Percentiles rank a stretch among this genome's conserved stretches.
Evolutionary conservation across 1,140 invertebrate species (phyloP).

Genomic region (Rhopalosiphum padi): DNA sequence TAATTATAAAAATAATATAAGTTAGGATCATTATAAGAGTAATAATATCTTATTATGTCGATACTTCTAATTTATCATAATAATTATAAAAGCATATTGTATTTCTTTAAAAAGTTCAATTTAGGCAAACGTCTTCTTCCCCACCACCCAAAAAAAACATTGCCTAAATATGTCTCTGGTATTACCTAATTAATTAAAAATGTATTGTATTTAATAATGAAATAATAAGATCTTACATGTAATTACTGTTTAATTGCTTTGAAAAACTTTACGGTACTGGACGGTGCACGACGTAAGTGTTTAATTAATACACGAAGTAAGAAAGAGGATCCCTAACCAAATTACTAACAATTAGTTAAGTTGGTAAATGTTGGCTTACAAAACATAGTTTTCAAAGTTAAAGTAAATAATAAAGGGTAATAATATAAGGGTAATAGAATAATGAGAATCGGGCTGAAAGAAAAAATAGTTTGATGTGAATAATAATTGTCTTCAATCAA

Average conservation of each 20-base stretch:
- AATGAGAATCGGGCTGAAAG: background rate
- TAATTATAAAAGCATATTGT: background rate
- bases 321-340: background rate
- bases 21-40: background rate
- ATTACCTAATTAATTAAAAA: background rate
- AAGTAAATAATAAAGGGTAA: background rate
- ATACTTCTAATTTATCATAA: background rate
- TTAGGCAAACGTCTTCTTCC: too few species aligned
- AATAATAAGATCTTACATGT: background rate
- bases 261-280: background rate
- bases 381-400: background rate
- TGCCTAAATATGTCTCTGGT: background rate
- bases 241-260: background rate
- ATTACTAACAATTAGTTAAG: background rate
- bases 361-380: background rate
- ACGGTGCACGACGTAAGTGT: background rate
- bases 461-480: background rate
- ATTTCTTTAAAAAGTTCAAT: background rate
- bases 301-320: constrained; percentile 9
- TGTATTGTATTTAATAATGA: background rate
- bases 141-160: background rate
- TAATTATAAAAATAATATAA: background rate
- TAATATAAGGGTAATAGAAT: too few species aligned
- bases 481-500: background rate
- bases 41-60: background rate